Conservation (phyloP, 1,140 invertebrate genomes). For the Platorchestia sp. region DNA sequence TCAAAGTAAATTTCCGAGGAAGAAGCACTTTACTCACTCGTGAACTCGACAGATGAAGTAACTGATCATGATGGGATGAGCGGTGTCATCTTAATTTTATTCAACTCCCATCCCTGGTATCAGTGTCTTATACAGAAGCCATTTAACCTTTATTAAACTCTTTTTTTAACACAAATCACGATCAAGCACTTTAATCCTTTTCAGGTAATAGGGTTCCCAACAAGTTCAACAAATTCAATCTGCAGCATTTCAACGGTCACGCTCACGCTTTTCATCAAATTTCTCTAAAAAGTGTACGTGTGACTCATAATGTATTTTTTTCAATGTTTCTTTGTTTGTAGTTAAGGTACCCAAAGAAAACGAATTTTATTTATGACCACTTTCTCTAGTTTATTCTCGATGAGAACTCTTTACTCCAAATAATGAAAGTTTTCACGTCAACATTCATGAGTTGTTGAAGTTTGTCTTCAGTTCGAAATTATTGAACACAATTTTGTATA, state of each 20-base stretch:
- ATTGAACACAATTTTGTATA: not conserved
- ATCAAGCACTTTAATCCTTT: not conserved
- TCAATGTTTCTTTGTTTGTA: too few relatives aligned
- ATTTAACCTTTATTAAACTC: too few relatives aligned
- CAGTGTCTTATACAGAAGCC: too few relatives aligned
- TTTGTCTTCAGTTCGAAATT: not conserved
- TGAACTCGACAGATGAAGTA: too few relatives aligned
- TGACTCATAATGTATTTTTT: too few relatives aligned
- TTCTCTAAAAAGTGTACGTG: not conserved
- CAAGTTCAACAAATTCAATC: too few relatives aligned
- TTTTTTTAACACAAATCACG: not conserved
- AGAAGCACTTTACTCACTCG: too few relatives aligned
- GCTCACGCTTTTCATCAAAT: not conserved
- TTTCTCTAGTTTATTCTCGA: not conserved
- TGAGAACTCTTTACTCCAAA: not conserved
- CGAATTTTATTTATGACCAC: not conserved
- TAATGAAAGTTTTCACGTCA: not conserved
- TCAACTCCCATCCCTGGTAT: too few relatives aligned
- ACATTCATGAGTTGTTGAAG: not conserved
- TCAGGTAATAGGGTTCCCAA: not conserved
- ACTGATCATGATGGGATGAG: too few relatives aligned
- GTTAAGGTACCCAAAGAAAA: not conserved
- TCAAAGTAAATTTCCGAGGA: too few relatives aligned
- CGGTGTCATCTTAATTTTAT: too few relatives aligned
- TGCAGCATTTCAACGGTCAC: not conserved